A percentile compares a stretch with the other conserved stretches of the same genome.
Conservation (phyloP, 2,888 invertebrate genomes). For the Oscheius onirici region DNA sequence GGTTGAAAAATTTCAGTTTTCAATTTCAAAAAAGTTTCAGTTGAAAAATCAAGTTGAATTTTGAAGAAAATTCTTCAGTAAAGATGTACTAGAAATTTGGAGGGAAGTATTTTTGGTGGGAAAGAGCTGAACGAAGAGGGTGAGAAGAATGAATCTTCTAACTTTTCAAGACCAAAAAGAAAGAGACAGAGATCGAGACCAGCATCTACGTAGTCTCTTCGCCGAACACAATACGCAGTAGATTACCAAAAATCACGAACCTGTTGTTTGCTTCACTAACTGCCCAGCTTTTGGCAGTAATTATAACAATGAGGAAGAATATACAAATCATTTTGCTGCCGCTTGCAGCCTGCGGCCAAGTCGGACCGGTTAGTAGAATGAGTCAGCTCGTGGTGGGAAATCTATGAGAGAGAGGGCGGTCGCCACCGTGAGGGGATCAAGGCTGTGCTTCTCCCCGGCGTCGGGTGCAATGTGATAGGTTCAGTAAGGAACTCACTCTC, state of each 20-base stretch:
- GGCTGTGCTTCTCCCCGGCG: constrained; percentile 3
- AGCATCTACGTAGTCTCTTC: background rate
- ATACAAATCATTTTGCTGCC: constrained; percentile 14
- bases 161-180: too few relatives aligned
- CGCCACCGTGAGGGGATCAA: constrained; percentile 10
- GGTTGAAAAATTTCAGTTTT: too few relatives aligned
- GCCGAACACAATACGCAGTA: background rate
- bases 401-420: background rate
- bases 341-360: constrained; percentile 10
- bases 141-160: too few relatives aligned
- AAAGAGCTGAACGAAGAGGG: too few relatives aligned
- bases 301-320: background rate
- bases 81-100: too few relatives aligned
- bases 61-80: too few relatives aligned
- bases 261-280: constrained; percentile 7
- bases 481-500: constrained; percentile 25
- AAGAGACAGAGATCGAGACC: background rate
- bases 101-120: too few relatives aligned
- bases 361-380: constrained; percentile 16
- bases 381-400: constrained; percentile 5
- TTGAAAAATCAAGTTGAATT: too few relatives aligned
- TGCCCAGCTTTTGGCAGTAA: too few relatives aligned
- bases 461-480: constrained; percentile 3
- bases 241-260: constrained; percentile 4
- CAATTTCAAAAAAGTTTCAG: too few relatives aligned